Evolutionary conservation across 2,113 vertebrate species (phyloP).

Genomic region (Campylomormyrus numenius): DNA sequence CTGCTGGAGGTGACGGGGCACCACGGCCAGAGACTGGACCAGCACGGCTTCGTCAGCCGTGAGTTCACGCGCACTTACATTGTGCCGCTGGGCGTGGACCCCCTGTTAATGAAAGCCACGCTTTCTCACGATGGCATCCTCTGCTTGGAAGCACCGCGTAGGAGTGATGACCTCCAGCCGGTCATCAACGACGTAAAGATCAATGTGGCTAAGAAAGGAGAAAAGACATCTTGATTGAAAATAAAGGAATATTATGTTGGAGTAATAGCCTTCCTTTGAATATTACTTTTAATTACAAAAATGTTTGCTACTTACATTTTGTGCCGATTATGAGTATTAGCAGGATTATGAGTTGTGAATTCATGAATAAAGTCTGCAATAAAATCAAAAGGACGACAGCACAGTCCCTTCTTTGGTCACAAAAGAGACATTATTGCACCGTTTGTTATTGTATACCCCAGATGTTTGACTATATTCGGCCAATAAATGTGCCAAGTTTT

Average conservation of each 20-base stretch:
- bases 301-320: neutral
- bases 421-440: neutral
- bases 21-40: constrained; percentile 69
- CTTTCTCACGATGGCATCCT: constrained; percentile 75
- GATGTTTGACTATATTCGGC: neutral
- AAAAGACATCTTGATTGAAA: constrained; percentile 25
- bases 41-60: constrained; percentile 71
- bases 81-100: constrained; percentile 72
- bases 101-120: constrained; percentile 63
- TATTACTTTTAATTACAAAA: neutral
- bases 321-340: neutral
- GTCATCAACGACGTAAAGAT: constrained; percentile 37
- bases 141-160: constrained; percentile 62
- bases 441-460: neutral
- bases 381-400: neutral
- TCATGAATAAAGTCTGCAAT: neutral
- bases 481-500: neutral
- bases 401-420: neutral
- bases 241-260: neutral
- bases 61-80: constrained; percentile 79
- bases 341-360: neutral
- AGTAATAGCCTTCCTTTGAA: neutral
- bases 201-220: constrained; percentile 29
- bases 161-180: constrained; percentile 30
- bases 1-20: constrained; percentile 72